phyloP scores from a whole-genome alignment of 2,888 invertebrate genomes.

The Acrocera orbiculus region DNA sequence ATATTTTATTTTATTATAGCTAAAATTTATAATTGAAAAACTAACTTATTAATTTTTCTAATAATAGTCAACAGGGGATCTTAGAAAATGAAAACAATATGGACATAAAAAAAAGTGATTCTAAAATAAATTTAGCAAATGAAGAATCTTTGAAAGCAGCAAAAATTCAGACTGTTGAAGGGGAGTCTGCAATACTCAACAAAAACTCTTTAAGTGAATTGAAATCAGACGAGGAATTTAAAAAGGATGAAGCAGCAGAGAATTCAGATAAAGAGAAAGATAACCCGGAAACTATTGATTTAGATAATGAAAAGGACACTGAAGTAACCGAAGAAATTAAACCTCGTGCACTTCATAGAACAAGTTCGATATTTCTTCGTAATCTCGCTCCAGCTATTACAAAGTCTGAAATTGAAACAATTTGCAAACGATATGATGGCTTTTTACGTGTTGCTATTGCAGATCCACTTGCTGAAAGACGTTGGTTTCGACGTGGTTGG shows the following conservation, averaged over 20 bases:
- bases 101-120: too few species aligned
- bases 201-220: too few species aligned
- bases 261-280: conserved; percentile 13
- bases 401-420: conserved; percentile 88
- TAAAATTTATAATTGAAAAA: too few species aligned
- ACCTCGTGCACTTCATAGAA: conserved; percentile 73
- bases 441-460: conserved; percentile 91
- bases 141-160: too few species aligned
- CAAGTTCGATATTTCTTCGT: conserved; percentile 89
- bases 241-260: conserved; percentile 11
- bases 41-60: too few species aligned
- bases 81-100: too few species aligned
- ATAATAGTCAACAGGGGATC: too few species aligned
- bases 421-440: conserved; percentile 83
- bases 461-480: conserved; percentile 88
- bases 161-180: too few species aligned
- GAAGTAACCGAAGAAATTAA: conserved; percentile 30
- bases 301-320: conserved; percentile 32
- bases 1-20: too few species aligned
- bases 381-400: conserved; percentile 93
- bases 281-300: conserved; percentile 29
- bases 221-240: conserved; percentile 2
- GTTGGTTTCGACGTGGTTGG: conserved; percentile 96
- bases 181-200: too few species aligned
- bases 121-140: too few species aligned